Evolutionary conservation across 2,888 invertebrate genomes (phyloP).

Genomic region (Trachelus iudaicus): DNA sequence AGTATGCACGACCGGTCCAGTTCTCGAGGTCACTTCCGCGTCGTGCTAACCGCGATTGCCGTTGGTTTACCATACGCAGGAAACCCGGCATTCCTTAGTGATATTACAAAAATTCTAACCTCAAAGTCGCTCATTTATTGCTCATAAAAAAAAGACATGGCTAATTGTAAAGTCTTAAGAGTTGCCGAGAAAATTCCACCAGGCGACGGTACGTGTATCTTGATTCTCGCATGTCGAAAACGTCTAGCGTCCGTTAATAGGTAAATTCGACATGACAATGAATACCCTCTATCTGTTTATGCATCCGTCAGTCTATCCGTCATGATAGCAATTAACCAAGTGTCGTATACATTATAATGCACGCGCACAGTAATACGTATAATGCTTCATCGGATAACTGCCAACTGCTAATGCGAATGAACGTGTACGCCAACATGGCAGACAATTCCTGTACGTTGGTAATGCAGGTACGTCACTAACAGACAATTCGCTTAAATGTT

Average conservation of each 20-base stretch:
- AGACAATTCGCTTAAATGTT: too few species aligned
- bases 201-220: too few species aligned
- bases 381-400: constrained; percentile 8
- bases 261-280: too few species aligned
- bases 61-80: not conserved
- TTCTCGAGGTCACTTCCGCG: constrained; percentile 44
- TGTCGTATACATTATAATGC: constrained; percentile 28
- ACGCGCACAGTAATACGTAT: not conserved
- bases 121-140: constrained; percentile 42
- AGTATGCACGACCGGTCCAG: constrained; percentile 39
- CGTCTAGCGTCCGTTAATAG: too few species aligned
- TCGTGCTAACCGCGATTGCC: constrained; percentile 15
- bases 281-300: constrained; percentile 16
- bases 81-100: not conserved
- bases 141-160: constrained; percentile 28
- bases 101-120: not conserved
- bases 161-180: too few species aligned
- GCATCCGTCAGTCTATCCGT: constrained; percentile 31
- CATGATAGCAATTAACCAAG: constrained; percentile 45
- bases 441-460: not conserved
- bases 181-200: too few species aligned
- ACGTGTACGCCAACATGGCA: constrained; percentile 3
- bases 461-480: too few species aligned
- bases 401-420: constrained; percentile 2
- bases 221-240: too few species aligned